Base-by-base conservation (phyloP, 2,797 vertebrate genomes). In the Delichon dasypus region DNA sequence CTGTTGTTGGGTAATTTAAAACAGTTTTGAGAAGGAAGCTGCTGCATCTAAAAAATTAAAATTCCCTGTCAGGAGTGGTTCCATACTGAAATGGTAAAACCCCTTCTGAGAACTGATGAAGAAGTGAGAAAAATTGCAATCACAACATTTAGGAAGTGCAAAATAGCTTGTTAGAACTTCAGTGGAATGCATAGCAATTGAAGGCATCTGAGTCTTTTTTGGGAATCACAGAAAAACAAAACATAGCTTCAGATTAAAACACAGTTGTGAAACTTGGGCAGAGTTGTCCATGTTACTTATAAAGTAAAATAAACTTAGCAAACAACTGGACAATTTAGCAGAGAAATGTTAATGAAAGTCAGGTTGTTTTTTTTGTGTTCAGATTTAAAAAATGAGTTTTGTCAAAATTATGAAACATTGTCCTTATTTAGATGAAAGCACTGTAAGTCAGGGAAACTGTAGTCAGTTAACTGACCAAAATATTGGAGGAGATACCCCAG, bases 81-180 rank as follows among this genome's bases (percentile, higher is more conserved):
- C 51, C 54, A 21, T 93, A 54, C 45, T 89, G 50, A 95, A 96
- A 93, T 91, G 38, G 71, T 91, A 95, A 95, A 97, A 83, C 72
- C 15, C 23, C 62, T 80, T 95, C 68, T 84, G 85, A 95, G 89
- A 84, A 62, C 61, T 88, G 75, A 88, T 89, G 94, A 96, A 91
- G 89, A 77, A 95, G 90, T 96, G 95, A 96, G 78, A 94, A 94
- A 94, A 97, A 96, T 95, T 97, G 94, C 81, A 96, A 93, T 96
- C 95, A 97, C 89, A 97, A 96, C 90, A 95, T 96, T 96, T 95
- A 85, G 91, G 83, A 97, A 72, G 78, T 96, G 93, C 72, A 93
- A 96, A 97, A 92, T 90, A 60, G 76, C 93, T 96, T 92, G 85
- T 94, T 96, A 92, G 93, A 95, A 75, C 50, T 42, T 94, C 79